A percentile compares a stretch with the other conserved stretches of the same genome.
These are phyloP conservation scores for Melanotaenia trifasciata DNA, from an alignment of 2,797 vertebrate genomes.

Conservation along the genomic window DNA sequence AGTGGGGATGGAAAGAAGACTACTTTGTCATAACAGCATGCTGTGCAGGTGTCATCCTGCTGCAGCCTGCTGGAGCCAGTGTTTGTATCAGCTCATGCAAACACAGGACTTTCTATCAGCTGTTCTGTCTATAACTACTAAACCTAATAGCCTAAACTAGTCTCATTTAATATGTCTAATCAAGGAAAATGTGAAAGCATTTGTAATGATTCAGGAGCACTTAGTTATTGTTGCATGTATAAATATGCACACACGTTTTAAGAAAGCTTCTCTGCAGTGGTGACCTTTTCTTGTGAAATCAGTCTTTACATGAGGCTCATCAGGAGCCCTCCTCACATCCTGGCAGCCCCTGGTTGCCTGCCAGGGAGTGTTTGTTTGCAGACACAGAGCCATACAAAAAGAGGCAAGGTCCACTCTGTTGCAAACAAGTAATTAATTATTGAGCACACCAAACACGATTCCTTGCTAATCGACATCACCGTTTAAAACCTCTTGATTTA, in stretches of 20 bases:
- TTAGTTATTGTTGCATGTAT: constrained; percentile 1
- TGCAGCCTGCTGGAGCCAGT: too few relatives aligned
- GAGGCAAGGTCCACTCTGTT: constrained; percentile 61
- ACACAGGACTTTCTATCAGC: too few relatives aligned
- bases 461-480: constrained; percentile 73
- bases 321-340: constrained; percentile 43
- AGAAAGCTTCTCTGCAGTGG: constrained; percentile 5
- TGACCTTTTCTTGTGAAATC: constrained; percentile 48
- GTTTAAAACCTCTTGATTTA: constrained; percentile 73
- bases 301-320: constrained; percentile 21
- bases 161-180: background rate
- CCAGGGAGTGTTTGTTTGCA: constrained; percentile 64
- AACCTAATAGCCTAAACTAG: background rate
- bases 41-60: constrained; percentile 33
- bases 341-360: constrained; percentile 46
- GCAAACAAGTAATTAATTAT: constrained; percentile 83
- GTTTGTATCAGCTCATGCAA: too few relatives aligned
- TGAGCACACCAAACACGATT: constrained; percentile 69
- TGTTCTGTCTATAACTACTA: background rate
- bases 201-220: constrained; percentile 14
- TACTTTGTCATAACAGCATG: constrained; percentile 34
- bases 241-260: constrained; percentile 27
- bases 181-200: background rate
- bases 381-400: constrained; percentile 47
- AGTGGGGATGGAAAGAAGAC: background rate